Base-by-base conservation (phyloP, 35 echinoderm and acorn worm genomes). In the Stichopus chloronotus region DNA sequence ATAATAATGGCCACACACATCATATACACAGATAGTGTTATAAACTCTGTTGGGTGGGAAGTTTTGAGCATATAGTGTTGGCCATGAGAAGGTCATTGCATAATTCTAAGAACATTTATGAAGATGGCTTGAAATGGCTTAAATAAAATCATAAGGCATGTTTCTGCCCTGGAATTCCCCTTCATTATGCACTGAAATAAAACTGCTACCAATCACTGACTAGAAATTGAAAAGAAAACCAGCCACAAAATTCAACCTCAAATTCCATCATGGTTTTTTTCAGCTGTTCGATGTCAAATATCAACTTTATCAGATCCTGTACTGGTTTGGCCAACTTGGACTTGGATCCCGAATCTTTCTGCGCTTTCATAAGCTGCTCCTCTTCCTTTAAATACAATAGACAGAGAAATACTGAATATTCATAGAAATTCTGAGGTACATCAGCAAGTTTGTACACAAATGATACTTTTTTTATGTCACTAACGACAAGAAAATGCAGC, bases 261-360 rank as follows among this genome's bases (percentile, higher is more conserved):
- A 99, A 99, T 25, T 99, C 97, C 68, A 99, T 77, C 88, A 99
- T 93, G 21, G 97, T 95, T 86, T 99, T 95, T 84, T 99, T 99
- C 58, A 99, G 92, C 19, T 88, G 87, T 81, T 96, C 93, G 11
- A 99, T 93, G 78, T 99, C 97, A 95, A 99, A 99, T 59, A 99
- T 99, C 68, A 96, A 88, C 61, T 94, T 95, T 59, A 99, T 95
- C 54, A 99, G 69, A 54, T 94, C 61, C 61, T 99, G 97, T 71
- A 99, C 85, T 63, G 79, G 25, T 17, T 88, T 86, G n/a, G 79
- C 91, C 16, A 99, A 85, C 59, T 95, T 95, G 8, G 95, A 95
- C 4, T 87, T 95, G 30, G 63, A 79, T 5, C 87, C 97, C 14
- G 93, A 83, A 10, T 91, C 76, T 53, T 93, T 88, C 16, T 77